Percentiles rank a stretch among this genome's conserved stretches.
Conservation (phyloP, 1,140 invertebrate species). For the Tetragonula clypearis region DNA sequence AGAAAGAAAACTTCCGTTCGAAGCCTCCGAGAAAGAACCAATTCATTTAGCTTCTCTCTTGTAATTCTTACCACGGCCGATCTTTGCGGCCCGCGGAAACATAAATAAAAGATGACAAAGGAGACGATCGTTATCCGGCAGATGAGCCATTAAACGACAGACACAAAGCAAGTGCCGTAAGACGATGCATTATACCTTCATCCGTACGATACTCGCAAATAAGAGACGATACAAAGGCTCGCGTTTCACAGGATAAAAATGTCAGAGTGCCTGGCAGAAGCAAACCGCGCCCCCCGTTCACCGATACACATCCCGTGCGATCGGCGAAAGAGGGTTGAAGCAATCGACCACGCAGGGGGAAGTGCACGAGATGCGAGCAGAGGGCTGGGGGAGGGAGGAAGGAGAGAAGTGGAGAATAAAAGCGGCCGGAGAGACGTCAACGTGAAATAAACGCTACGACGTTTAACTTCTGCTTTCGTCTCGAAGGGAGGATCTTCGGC, state of each 20-base stretch:
- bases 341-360: not conserved
- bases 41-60: not conserved
- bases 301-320: not conserved
- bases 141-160: not conserved
- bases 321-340: not conserved
- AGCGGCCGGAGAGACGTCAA: conserved; percentile 43
- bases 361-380: not conserved
- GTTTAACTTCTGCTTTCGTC: conserved; percentile 62
- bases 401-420: not conserved
- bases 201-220: not conserved
- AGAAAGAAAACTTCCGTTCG: not conserved
- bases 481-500: conserved; percentile 40
- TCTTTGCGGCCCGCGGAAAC: not conserved
- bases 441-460: conserved; percentile 61
- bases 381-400: not conserved
- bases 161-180: not conserved
- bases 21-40: not conserved
- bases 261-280: not conserved
- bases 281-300: not conserved
- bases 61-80: too few relatives aligned
- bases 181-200: not conserved
- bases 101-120: not conserved
- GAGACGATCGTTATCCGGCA: not conserved
- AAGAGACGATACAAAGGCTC: not conserved
- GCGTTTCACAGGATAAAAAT: conserved; percentile 2